A percentile compares a stretch with the other conserved stretches of the same genome.
phyloP scores from a whole-genome alignment of 2,113 vertebrate species.

The Calyptommatus sinebrachiatus region DNA sequence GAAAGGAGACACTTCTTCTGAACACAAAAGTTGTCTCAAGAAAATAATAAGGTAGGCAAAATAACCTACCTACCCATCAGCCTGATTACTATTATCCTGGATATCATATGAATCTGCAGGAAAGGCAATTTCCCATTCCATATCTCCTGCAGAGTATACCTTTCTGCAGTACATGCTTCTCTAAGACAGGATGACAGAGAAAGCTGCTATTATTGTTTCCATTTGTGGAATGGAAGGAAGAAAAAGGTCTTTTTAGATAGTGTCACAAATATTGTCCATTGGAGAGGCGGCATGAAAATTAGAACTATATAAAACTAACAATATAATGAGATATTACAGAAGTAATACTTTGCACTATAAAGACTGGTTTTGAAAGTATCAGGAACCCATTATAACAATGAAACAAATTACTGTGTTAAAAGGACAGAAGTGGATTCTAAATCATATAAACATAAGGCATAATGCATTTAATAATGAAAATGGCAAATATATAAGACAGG shows the following conservation, averaged over 20 bases:
- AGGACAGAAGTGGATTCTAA: constrained; percentile 9
- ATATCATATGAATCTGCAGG: not conserved
- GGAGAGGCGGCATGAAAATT: not conserved
- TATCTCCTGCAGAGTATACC: constrained; percentile 8
- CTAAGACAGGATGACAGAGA: not conserved
- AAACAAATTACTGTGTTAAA: not conserved
- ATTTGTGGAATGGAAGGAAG: not conserved
- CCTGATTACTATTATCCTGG: not conserved
- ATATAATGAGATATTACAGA: not conserved
- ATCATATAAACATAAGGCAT: constrained; percentile 1
- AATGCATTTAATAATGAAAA: constrained; percentile 10
- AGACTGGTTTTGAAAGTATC: not conserved
- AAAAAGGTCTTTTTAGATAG: not conserved
- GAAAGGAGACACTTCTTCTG: not conserved
- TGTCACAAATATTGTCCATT: constrained; percentile 1
- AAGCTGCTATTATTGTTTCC: not conserved
- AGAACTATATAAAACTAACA: constrained; percentile 1
- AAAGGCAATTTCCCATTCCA: not conserved
- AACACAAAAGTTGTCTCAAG: not conserved
- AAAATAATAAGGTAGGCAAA: not conserved
- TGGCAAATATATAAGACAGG: not conserved
- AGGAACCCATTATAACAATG: not conserved
- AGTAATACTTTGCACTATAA: not conserved
- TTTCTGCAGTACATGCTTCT: constrained; percentile 6
- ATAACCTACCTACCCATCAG: not conserved